Conservation (phyloP, 2,888 invertebrate species). For the Eupithecia abbreviata region DNA sequence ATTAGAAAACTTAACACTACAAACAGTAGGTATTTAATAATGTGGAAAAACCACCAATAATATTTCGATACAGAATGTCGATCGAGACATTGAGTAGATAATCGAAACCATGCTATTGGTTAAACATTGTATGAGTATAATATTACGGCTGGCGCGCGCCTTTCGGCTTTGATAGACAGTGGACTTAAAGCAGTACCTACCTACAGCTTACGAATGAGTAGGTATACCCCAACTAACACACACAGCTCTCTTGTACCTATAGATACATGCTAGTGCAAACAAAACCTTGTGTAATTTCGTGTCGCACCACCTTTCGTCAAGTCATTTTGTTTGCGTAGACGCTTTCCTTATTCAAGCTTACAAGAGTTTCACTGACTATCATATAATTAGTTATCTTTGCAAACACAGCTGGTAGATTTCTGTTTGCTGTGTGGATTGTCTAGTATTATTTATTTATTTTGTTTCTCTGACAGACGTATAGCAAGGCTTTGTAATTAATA, state of each 20-base stretch:
- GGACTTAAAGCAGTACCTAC: background rate
- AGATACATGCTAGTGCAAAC: background rate
- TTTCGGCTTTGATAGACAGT: background rate
- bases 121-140: background rate
- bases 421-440: no score
- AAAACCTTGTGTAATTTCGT: background rate
- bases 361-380: background rate
- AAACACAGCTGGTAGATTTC: background rate
- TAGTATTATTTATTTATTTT: no score
- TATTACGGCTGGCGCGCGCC: background rate
- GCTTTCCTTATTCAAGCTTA: background rate
- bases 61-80: no score
- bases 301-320: background rate
- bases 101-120: background rate
- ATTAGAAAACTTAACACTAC: no score
- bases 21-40: no score
- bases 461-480: background rate
- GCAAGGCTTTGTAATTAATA: background rate
- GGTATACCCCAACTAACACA: background rate
- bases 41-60: no score
- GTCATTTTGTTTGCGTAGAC: background rate
- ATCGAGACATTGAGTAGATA: no score
- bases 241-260: background rate
- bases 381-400: background rate
- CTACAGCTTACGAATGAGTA: background rate